Evolutionary conservation across 1,140 invertebrate species (phyloP), one percentile per base, ranked within the genome.

Genomic region (Mycetomoellerius zeteki): DNA sequence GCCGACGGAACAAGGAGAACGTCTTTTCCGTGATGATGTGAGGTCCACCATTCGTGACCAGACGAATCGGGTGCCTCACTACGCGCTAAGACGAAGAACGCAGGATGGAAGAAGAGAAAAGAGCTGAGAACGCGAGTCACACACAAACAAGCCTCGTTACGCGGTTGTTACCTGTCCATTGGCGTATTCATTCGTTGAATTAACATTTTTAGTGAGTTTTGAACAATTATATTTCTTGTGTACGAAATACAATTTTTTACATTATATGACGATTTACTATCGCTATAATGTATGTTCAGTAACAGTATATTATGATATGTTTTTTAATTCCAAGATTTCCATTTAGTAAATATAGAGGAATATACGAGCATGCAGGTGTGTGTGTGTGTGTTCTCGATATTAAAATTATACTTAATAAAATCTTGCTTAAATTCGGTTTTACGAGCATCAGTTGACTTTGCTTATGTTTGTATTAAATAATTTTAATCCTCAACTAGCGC

Each of bases 11-110:
- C 30, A 67, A 89, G 86, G 86, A 87, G 88, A 92, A 80, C 86
- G 71, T 91, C 67, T 91, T 76, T 85, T 80, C 92, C 91, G 89
- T 92, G 89, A 91, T 88, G 91, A 92, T 93, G 92, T 92, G 93
- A 93, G 92, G 92, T 93, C 92, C 88, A 67, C 56, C 60, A 88
- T 92, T 94, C 91, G 92, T 93, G 92, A 94, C 91, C 91, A 91
- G 87, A 90, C 91, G 65, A 82, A 82, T 27, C 58, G 30, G 21
- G 78, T 65, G 64, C 47, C 80, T 84, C 80, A 50, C 69, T 75
- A 75, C 73, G 58, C 52, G 82, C 72, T 89, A 84, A 58, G 77
- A 67, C 72, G 54, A 54, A 87, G 88, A 47, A 89, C 71, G 54
- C 24, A 58, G 60, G 89, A 69, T 69, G 37, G 65, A 50, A 24